Conservation (phyloP, 2,888 invertebrate genomes). For the Cremastinae sp. region DNA sequence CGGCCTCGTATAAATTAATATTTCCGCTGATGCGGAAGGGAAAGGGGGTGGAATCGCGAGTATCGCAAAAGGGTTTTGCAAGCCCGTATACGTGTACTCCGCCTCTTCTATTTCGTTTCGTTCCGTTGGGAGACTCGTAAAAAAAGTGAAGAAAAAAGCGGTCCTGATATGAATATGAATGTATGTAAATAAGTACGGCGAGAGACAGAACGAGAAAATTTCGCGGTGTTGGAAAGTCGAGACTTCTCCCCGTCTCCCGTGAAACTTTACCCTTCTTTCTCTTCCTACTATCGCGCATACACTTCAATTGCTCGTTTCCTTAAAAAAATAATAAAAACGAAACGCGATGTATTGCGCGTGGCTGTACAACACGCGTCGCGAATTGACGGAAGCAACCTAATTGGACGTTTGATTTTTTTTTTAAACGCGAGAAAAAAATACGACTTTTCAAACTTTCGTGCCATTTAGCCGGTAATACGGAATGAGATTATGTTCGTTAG, state of each 20-base stretch:
- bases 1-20: conserved; percentile 63
- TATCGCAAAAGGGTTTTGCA: conserved; percentile 54
- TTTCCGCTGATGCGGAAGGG: conserved; percentile 47
- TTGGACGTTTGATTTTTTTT: conserved; percentile 65
- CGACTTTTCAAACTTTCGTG: conserved; percentile 17
- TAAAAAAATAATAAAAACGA: conserved; percentile 20
- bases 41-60: not conserved
- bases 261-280: conserved; percentile 35
- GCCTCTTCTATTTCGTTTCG: conserved; percentile 58
- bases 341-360: conserved; percentile 59
- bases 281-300: conserved; percentile 13
- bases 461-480: conserved; percentile 25
- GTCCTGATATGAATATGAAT: conserved; percentile 61
- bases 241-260: conserved; percentile 30
- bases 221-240: conserved; percentile 42
- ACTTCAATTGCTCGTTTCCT: conserved; percentile 1
- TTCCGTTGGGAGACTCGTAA: conserved; percentile 56
- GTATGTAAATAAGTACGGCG: conserved; percentile 59
- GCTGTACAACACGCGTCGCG: conserved; percentile 44
- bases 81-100: conserved; percentile 53
- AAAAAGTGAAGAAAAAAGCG: conserved; percentile 35
- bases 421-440: conserved; percentile 51
- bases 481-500: not conserved
- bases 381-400: conserved; percentile 59
- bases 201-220: conserved; percentile 48